phyloP scores from a whole-genome alignment of 2,797 vertebrate genomes.

The Enteromius fasciolatus region DNA sequence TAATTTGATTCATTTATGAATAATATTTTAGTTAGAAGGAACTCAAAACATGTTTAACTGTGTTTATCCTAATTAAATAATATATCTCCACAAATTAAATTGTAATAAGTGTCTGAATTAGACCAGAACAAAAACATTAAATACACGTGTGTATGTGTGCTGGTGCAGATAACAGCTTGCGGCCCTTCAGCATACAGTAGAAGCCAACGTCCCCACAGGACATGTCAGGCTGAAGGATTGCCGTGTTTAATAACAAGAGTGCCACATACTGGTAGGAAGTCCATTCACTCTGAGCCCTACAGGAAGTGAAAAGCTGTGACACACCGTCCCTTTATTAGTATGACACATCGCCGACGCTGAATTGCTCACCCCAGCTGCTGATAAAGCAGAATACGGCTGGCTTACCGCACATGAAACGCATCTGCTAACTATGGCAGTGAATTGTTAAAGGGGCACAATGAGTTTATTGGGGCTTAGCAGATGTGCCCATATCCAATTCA shows the following conservation, averaged over 20 bases:
- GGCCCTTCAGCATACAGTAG: slow-evolving; percentile 39
- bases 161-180: slow-evolving; percentile 31
- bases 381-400: slow-evolving; percentile 35
- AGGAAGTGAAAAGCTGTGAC: slow-evolving; percentile 49
- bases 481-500: slow-evolving; percentile 49
- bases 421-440: slow-evolving; percentile 36
- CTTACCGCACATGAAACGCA: slow-evolving; percentile 25
- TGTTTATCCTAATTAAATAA: not conserved
- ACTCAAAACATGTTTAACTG: not conserved
- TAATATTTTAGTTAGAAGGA: not conserved
- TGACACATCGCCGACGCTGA: slow-evolving; percentile 39
- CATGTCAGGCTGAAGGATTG: slow-evolving; percentile 66
- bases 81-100: not conserved
- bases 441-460: slow-evolving; percentile 51
- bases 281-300: slow-evolving; percentile 50
- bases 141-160: not conserved
- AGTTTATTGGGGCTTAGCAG: slow-evolving; percentile 56
- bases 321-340: slow-evolving; percentile 54
- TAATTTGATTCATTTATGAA: not conserved
- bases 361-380: slow-evolving; percentile 41
- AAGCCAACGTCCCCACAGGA: slow-evolving; percentile 58
- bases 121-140: not conserved
- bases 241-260: slow-evolving; percentile 68
- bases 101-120: not conserved
- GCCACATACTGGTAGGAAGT: slow-evolving; percentile 61